Evolutionary conservation across 2,888 invertebrate species (phyloP).

Genomic region (Aleiodes leptofemur): DNA sequence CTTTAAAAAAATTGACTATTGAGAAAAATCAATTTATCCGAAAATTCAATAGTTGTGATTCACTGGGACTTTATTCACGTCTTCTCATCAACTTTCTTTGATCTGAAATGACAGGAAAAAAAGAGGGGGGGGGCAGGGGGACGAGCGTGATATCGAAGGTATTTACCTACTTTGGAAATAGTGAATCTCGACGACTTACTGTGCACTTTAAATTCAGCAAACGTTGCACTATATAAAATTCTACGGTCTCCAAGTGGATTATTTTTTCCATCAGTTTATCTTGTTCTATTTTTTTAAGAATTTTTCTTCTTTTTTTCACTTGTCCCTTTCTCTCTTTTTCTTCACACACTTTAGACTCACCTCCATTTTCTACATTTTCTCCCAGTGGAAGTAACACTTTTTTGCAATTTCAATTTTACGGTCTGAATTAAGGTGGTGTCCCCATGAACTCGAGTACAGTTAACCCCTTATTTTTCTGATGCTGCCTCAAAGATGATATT

Average conservation of each 20-base stretch:
- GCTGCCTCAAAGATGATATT: too few relatives aligned
- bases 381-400: constrained; percentile 12
- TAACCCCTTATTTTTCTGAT: too few relatives aligned
- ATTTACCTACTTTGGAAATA: constrained; percentile 42
- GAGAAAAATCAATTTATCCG: too few relatives aligned
- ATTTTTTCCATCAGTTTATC: constrained; percentile 23
- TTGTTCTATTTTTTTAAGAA: background rate
- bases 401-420: constrained; percentile 38
- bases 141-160: constrained; percentile 42
- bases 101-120: background rate
- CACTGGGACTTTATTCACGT: too few relatives aligned
- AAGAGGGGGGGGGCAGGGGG: background rate
- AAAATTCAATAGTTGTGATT: too few relatives aligned
- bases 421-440: background rate
- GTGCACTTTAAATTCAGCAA: constrained; percentile 35
- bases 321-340: background rate
- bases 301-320: background rate
- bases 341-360: constrained; percentile 1
- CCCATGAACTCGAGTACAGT: too few relatives aligned
- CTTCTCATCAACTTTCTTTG: constrained; percentile 1
- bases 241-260: constrained; percentile 24
- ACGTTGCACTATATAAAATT: constrained; percentile 27
- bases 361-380: background rate
- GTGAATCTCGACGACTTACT: constrained; percentile 31
- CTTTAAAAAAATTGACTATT: too few relatives aligned